Percentiles rank a stretch among this genome's conserved stretches.
Evolutionary conservation across 2,888 invertebrate genomes (phyloP).

Genomic region (Tetramorium bicarinatum): DNA sequence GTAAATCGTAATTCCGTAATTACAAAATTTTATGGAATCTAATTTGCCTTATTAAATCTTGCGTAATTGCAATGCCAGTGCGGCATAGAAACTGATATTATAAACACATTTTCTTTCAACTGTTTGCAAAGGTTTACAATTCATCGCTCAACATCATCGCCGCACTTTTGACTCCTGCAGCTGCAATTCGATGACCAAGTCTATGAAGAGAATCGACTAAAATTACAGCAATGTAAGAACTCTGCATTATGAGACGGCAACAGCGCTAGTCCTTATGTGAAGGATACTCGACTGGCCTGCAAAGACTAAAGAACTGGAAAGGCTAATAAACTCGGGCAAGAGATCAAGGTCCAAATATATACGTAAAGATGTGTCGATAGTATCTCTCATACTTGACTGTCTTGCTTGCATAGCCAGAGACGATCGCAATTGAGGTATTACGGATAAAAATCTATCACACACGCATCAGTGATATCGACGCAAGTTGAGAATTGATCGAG

Average conservation of each 20-base stretch:
- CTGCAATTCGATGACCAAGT: neutral
- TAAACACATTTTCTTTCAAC: neutral
- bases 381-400: constrained; percentile 8
- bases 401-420: neutral
- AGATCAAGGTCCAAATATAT: constrained; percentile 3
- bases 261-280: neutral
- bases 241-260: neutral
- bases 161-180: neutral
- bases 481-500: constrained; percentile 1
- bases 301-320: constrained; percentile 3
- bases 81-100: neutral
- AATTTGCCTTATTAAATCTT: constrained; percentile 1
- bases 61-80: neutral
- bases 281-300: neutral
- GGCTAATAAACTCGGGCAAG: constrained; percentile 19
- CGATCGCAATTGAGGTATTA: neutral
- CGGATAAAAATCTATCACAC: neutral
- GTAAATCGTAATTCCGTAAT: neutral
- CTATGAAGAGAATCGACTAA: neutral
- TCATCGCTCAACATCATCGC: too few species aligned
- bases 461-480: constrained; percentile 1
- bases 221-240: neutral
- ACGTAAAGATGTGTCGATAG: neutral
- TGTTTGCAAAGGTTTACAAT: neutral
- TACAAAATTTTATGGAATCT: neutral